These are phyloP conservation scores for Myzus persicae DNA, from an alignment of 1,140 invertebrate genomes.

Conservation along the genomic window DNA sequence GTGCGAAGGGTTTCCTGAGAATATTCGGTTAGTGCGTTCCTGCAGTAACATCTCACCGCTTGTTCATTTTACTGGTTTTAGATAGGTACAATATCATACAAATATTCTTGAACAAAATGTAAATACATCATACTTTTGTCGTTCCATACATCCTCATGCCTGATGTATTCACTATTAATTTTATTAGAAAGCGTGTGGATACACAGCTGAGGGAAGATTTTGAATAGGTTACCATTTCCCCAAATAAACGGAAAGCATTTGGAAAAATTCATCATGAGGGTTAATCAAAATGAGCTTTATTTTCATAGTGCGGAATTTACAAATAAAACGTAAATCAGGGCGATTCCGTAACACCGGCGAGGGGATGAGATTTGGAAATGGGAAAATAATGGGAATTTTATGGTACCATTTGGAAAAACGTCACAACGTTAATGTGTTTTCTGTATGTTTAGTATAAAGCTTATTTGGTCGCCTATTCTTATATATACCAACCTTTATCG, in stretches of 20 bases:
- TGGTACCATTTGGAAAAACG: not conserved
- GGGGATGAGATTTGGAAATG: not conserved
- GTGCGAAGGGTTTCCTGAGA: not conserved
- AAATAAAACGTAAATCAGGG: not conserved
- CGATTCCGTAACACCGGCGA: not conserved
- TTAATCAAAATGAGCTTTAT: not conserved
- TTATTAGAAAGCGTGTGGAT: not conserved
- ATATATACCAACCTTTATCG: not conserved
- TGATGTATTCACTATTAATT: not conserved
- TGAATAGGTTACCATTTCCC: too few relatives aligned
- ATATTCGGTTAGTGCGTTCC: not conserved
- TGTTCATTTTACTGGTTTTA: not conserved
- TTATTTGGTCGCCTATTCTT: not conserved
- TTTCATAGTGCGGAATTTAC: not conserved
- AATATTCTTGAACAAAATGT: not conserved
- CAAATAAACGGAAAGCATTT: not conserved
- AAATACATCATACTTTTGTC: not conserved
- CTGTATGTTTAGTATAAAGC: not conserved
- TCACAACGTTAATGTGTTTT: not conserved
- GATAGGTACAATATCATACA: not conserved
- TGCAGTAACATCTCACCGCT: too few relatives aligned
- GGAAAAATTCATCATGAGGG: not conserved
- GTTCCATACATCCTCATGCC: not conserved
- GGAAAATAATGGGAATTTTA: constrained; percentile 30
- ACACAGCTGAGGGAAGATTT: not conserved